phyloP scores from a whole-genome alignment of 2,113 vertebrate species.

The Sebastes fasciatus region DNA sequence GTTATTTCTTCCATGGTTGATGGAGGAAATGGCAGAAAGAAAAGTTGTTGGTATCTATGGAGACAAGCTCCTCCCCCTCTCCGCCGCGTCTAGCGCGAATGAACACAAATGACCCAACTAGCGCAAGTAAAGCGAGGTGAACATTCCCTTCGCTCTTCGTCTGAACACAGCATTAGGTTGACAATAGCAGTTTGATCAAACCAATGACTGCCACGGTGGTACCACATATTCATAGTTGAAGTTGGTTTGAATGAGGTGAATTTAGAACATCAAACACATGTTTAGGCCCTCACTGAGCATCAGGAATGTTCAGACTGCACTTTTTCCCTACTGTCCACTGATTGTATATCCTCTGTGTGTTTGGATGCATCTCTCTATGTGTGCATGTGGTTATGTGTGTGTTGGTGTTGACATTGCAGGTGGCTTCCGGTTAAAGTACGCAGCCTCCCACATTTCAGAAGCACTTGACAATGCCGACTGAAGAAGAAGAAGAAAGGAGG shows the following conservation, averaged over 20 bases:
- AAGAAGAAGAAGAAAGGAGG: conserved; percentile 66
- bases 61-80: no score
- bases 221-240: no score
- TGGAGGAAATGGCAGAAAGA: no score
- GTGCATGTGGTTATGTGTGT: conserved; percentile 21
- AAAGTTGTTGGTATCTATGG: no score
- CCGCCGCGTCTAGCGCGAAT: no score
- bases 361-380: conserved; percentile 26
- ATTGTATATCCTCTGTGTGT: conserved; percentile 30
- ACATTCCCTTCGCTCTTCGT: no score
- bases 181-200: no score
- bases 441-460: conserved; percentile 91
- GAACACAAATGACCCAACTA: no score
- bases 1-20: no score
- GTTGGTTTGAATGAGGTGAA: not conserved
- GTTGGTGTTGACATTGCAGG: conserved; percentile 67
- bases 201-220: not conserved
- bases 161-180: no score
- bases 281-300: not conserved
- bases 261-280: not conserved
- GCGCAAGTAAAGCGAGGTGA: no score
- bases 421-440: conserved; percentile 94
- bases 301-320: not conserved
- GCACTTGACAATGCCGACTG: conserved; percentile 93
- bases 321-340: conserved; percentile 17